phyloP scores from a whole-genome alignment of 2,888 invertebrate genomes.

The Sinotaia quadrata region DNA sequence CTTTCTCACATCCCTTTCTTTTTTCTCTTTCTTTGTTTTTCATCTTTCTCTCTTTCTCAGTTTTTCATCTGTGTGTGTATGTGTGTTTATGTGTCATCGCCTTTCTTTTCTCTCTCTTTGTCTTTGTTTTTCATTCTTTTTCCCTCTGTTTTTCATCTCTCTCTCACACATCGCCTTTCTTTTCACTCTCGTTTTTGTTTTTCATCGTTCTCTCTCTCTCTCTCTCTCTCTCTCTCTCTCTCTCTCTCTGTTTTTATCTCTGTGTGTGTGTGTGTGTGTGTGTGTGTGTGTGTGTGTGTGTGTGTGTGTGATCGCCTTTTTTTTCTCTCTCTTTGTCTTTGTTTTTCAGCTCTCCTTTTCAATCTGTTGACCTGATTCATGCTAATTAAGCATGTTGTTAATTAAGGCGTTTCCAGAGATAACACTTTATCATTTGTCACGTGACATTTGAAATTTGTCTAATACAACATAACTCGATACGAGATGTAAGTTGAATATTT shows the following conservation, averaged over 20 bases:
- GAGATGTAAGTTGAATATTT: no score
- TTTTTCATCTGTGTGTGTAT: background rate
- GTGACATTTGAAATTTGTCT: no score
- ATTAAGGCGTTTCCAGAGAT: background rate
- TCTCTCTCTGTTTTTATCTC: slow-evolving; percentile 2
- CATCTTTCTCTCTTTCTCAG: background rate
- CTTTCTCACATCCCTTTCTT: background rate
- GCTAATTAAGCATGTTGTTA: no score
- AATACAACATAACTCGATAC: no score
- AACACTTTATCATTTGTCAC: no score
- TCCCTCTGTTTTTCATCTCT: background rate
- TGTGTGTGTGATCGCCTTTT: background rate
- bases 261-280: slow-evolving; percentile 3
- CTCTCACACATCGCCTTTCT: background rate
- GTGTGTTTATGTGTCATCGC: background rate
- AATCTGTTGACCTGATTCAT: no score
- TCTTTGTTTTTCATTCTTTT: background rate
- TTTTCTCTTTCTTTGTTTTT: background rate
- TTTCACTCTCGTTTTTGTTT: background rate
- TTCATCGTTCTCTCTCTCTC: background rate
- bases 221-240: background rate
- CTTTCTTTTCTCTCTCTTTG: background rate
- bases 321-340: background rate
- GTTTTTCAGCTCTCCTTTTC: background rate
- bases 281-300: background rate